Evolutionary conservation across 2,888 invertebrate species (phyloP).

Genomic region (Cetonia aurata): DNA sequence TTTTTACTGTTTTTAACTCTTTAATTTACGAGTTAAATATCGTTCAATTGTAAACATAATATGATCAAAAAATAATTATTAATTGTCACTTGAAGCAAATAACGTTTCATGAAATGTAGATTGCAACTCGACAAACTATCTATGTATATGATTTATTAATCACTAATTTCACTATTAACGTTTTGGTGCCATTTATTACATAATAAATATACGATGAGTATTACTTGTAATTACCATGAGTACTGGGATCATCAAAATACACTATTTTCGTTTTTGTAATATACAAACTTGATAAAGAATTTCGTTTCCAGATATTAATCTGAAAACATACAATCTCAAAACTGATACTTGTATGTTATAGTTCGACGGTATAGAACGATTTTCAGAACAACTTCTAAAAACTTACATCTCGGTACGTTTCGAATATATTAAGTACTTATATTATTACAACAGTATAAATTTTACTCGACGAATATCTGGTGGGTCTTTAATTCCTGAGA

Average conservation of each 20-base stretch:
- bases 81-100: no score
- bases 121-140: no score
- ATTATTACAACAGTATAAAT: no score
- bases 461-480: no score
- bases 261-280: conserved; percentile 19
- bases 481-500: no score
- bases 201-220: conserved; percentile 35
- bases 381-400: conserved; percentile 19
- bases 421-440: conserved; percentile 21
- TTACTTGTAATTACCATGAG: conserved; percentile 40
- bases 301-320: background rate
- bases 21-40: no score
- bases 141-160: no score
- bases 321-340: conserved; percentile 9
- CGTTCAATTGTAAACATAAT: no score
- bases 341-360: conserved; percentile 10
- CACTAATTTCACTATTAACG: background rate
- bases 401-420: conserved; percentile 8
- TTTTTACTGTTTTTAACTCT: no score
- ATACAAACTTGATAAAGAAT: conserved; percentile 26
- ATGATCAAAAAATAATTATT: no score
- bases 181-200: conserved; percentile 21
- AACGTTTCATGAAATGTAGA: no score
- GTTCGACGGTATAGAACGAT: conserved; percentile 19
- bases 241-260: conserved; percentile 41